Evolutionary conservation across 2,113 vertebrate genomes (phyloP).

Genomic region (Calyptomena viridis): DNA sequence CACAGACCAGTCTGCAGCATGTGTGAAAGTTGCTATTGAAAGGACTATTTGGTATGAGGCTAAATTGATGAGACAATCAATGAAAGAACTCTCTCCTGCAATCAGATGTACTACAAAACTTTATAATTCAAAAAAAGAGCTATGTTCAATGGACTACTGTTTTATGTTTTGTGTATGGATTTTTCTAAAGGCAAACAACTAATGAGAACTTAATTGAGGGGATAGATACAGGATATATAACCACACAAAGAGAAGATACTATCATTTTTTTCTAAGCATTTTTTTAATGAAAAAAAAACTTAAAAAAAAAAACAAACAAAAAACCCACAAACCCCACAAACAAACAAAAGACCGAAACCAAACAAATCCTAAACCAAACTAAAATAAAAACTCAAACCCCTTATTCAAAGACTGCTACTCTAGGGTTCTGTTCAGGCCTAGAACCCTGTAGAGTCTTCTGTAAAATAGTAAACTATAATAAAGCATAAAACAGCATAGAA

Average conservation of each 20-base stretch:
- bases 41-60: not conserved
- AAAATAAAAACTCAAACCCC: not conserved
- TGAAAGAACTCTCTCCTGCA: not conserved
- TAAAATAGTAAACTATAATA: not conserved
- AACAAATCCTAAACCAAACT: not conserved
- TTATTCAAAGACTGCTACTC: not conserved
- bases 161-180: no score
- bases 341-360: not conserved
- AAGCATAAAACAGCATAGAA: not conserved
- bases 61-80: not conserved
- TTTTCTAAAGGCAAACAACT: not conserved
- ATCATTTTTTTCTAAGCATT: not conserved
- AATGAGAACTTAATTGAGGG: not conserved
- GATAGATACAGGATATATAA: not conserved
- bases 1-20: not conserved
- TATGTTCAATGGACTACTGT: not conserved
- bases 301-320: not conserved
- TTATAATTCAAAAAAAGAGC: not conserved
- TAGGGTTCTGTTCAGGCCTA: not conserved
- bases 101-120: not conserved
- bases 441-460: not conserved
- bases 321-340: not conserved
- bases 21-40: not conserved
- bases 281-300: not conserved
- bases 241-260: not conserved